phyloP scores from a whole-genome alignment of 2,888 invertebrate genomes.

The Emesis furor region DNA sequence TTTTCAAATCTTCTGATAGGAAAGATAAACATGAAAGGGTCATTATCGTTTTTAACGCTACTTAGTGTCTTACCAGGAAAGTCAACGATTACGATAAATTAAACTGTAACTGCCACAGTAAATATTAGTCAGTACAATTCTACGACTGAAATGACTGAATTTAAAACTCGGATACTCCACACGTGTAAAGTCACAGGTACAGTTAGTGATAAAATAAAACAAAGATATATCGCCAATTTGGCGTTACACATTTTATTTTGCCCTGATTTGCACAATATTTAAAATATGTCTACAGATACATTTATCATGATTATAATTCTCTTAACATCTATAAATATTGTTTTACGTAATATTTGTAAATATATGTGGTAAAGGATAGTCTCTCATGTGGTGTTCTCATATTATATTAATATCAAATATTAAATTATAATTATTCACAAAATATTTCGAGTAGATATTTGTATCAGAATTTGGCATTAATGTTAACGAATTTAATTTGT shows the following conservation, averaged over 20 bases:
- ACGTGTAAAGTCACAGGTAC: too few species aligned
- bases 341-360: conserved; percentile 28
- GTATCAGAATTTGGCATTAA: neutral
- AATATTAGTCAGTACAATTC: too few species aligned
- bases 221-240: conserved; percentile 78
- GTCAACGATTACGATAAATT: too few species aligned
- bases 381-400: conserved; percentile 13
- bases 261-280: conserved; percentile 83
- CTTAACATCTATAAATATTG: conserved; percentile 42
- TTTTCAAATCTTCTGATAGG: too few species aligned
- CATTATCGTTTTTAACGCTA: too few species aligned
- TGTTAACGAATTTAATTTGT: conserved; percentile 4
- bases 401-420: neutral
- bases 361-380: conserved; percentile 14
- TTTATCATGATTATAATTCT: conserved; percentile 67
- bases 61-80: too few species aligned
- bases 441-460: conserved; percentile 15
- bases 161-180: too few species aligned
- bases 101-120: too few species aligned
- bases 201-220: conserved; percentile 64
- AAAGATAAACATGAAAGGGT: too few species aligned
- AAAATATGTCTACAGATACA: conserved; percentile 82
- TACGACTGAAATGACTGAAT: too few species aligned
- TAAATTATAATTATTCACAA: conserved; percentile 14
- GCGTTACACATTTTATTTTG: conserved; percentile 84